Evolutionary conservation across 1,140 invertebrate species (phyloP).

Genomic region (Melitaea cinxia): DNA sequence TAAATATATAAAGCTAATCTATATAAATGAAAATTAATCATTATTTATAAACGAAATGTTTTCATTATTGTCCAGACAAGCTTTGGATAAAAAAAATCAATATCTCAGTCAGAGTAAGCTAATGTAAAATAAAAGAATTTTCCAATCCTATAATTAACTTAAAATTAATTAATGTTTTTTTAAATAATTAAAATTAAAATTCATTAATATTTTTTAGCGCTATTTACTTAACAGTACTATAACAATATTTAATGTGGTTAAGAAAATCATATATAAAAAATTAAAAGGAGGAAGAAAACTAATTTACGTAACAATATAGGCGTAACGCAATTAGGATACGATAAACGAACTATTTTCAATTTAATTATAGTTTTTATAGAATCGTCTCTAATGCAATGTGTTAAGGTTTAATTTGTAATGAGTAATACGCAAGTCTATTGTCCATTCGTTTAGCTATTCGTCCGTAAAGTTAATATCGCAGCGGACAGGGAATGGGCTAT

Average conservation of each 20-base stretch:
- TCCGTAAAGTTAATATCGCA: slow-evolving; percentile 10
- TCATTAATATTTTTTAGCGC: no score
- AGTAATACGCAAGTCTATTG: background rate
- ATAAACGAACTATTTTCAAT: slow-evolving; percentile 7
- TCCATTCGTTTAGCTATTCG: slow-evolving; percentile 3
- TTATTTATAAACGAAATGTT: no score
- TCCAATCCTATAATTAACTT: no score
- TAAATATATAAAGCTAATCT: no score
- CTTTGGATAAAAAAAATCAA: no score
- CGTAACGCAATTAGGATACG: slow-evolving; percentile 10
- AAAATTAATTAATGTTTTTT: no score
- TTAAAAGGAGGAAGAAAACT: background rate
- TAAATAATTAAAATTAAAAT: no score
- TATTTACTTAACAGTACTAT: background rate
- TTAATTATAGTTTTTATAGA: background rate
- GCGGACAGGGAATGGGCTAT: slow-evolving; percentile 4
- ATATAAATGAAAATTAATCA: no score
- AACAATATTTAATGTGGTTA: background rate
- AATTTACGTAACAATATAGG: slow-evolving; percentile 3
- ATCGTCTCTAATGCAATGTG: background rate
- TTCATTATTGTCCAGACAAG: no score
- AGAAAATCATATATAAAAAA: background rate
- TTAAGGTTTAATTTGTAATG: slow-evolving; percentile 2
- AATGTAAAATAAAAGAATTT: no score
- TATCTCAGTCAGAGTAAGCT: no score